phyloP scores from a whole-genome alignment of 2,797 vertebrate genomes.

The Sebastes alutus region DNA sequence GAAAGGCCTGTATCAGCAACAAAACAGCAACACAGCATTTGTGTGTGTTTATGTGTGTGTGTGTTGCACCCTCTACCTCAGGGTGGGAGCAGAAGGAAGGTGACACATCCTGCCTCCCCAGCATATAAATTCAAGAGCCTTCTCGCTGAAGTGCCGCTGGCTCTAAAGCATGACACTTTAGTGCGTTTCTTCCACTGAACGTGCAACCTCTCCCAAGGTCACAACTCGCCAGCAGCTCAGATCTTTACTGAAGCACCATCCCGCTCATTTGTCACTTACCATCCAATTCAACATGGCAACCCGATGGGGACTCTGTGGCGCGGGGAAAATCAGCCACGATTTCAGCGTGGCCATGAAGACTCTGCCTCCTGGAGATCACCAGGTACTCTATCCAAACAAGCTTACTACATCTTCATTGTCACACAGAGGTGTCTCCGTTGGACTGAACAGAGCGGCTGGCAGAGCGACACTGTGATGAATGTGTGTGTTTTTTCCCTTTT shows the following conservation, averaged over 20 bases:
- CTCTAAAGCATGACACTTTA: slow-evolving; percentile 52
- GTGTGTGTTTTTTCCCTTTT: slow-evolving; percentile 8
- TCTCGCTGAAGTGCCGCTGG: slow-evolving; percentile 28
- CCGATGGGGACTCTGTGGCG: slow-evolving; percentile 82
- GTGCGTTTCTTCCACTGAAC: slow-evolving; percentile 38
- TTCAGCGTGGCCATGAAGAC: slow-evolving; percentile 81
- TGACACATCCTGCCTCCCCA: slow-evolving; percentile 56
- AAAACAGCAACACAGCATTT: slow-evolving; percentile 40
- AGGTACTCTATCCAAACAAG: slow-evolving; percentile 65
- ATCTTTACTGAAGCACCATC: slow-evolving; percentile 39
- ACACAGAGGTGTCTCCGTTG: not conserved
- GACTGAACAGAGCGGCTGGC: not conserved
- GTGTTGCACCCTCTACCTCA: slow-evolving; percentile 46
- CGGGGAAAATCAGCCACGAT: slow-evolving; percentile 83
- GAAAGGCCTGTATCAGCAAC: slow-evolving; percentile 58
- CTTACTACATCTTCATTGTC: not conserved
- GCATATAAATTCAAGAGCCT: slow-evolving; percentile 71
- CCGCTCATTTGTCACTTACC: slow-evolving; percentile 43
- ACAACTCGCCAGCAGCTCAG: slow-evolving; percentile 44
- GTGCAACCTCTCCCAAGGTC: slow-evolving; percentile 67
- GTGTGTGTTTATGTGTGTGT: not conserved
- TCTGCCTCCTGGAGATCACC: slow-evolving; percentile 78
- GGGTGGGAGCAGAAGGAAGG: slow-evolving; percentile 59
- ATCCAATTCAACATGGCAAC: slow-evolving; percentile 75
- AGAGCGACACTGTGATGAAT: slow-evolving; percentile 2